phyloP scores from a whole-genome alignment of 2,888 invertebrate genomes.

The Odontocerum albicorne region DNA sequence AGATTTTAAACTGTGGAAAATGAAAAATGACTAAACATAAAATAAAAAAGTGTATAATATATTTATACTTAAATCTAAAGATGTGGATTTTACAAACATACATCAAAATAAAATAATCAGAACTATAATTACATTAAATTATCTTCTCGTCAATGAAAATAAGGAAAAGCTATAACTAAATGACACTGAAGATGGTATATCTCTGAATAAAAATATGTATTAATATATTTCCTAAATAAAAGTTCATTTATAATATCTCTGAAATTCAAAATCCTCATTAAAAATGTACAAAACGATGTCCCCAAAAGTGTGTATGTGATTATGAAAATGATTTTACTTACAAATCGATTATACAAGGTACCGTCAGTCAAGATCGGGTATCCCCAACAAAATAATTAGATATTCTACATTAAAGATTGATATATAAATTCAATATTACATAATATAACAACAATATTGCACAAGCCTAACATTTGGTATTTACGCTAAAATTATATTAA shows the following conservation, averaged over 20 bases:
- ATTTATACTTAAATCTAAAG: conserved; percentile 14
- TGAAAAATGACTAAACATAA: conserved; percentile 19
- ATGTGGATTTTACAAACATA: conserved; percentile 2
- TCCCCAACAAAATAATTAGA: conserved; percentile 2
- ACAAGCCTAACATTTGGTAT: conserved; percentile 37
- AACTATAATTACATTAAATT: conserved; percentile 6
- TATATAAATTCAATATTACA: conserved; percentile 22
- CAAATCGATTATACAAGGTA: conserved; percentile 2
- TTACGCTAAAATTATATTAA: conserved; percentile 32
- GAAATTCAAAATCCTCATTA: conserved; percentile 20
- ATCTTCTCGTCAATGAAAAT: conserved; percentile 6
- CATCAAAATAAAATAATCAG: not conserved
- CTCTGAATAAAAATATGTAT: conserved; percentile 18
- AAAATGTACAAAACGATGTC: conserved; percentile 6
- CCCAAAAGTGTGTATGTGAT: not conserved
- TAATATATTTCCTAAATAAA: conserved; percentile 18
- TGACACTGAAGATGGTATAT: conserved; percentile 20
- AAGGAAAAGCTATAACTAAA: conserved; percentile 12
- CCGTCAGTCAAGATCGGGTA: conserved; percentile 1
- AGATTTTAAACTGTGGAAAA: conserved; percentile 19
- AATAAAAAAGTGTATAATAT: conserved; percentile 22
- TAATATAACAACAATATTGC: conserved; percentile 34
- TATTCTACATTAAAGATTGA: conserved; percentile 10
- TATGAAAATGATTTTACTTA: not conserved
- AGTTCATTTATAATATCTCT: conserved; percentile 3